phyloP scores from a whole-genome alignment of 2,888 invertebrate species.

The Meghimatium bilineatum region DNA sequence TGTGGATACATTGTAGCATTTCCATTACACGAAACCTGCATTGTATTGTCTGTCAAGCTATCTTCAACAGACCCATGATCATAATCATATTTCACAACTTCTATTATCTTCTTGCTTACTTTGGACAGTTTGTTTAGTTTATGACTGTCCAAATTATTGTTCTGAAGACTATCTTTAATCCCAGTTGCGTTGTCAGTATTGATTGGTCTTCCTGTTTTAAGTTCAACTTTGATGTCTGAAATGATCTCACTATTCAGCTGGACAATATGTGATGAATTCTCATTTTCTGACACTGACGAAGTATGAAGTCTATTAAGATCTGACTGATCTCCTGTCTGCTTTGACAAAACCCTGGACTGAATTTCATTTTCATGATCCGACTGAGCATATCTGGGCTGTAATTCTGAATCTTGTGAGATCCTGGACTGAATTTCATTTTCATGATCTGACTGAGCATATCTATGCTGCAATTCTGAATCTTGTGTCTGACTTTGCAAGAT shows the following conservation, averaged over 20 bases:
- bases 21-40: neutral
- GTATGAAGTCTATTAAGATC: too few species aligned
- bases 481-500: neutral
- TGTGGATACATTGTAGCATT: neutral
- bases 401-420: too few species aligned
- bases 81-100: neutral
- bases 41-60: neutral
- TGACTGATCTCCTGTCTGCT: too few species aligned
- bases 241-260: neutral
- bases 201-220: neutral
- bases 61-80: too few species aligned
- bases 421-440: too few species aligned
- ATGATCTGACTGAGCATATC: neutral
- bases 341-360: too few species aligned
- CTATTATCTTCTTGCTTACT: constrained; percentile 17
- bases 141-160: constrained; percentile 2
- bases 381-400: too few species aligned
- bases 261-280: neutral
- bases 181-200: neutral
- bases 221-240: neutral
- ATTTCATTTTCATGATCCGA: too few species aligned
- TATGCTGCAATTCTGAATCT: neutral
- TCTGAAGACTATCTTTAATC: neutral
- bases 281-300: too few species aligned
- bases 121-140: neutral